Conservation (phyloP, 2,888 invertebrate species). For the Troilus luridus region DNA sequence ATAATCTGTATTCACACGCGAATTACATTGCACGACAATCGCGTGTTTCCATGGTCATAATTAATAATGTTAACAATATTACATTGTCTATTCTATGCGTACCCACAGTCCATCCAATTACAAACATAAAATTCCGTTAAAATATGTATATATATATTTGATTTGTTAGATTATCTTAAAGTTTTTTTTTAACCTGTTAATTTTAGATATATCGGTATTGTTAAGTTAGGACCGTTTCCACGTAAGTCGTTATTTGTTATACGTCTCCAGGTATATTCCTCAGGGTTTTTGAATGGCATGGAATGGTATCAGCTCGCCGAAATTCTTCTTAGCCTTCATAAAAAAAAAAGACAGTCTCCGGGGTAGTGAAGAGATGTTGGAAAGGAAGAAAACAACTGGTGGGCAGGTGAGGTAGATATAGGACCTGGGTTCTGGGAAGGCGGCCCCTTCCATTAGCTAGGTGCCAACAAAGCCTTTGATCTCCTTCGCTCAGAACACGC, state of each 20-base stretch:
- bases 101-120: no score
- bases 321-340: background rate
- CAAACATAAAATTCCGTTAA: no score
- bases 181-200: no score
- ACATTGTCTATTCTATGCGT: no score
- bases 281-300: background rate
- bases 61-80: no score
- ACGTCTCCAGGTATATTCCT: background rate
- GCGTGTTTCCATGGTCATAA: no score
- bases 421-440: background rate
- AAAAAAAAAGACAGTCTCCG: background rate
- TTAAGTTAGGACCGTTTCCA: background rate
- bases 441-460: conserved; percentile 4
- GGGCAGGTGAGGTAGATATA: conserved; percentile 33
- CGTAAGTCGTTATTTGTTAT: background rate
- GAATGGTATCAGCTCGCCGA: background rate
- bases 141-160: no score
- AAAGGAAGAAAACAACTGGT: background rate
- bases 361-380: background rate
- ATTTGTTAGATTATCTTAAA: no score
- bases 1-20: no score
- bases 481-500: background rate
- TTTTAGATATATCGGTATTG: no score
- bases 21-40: no score
- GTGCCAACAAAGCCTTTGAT: conserved; percentile 24